Base-by-base conservation (phyloP, 1,140 invertebrate genomes). In the Neodiprion fabricii region DNA sequence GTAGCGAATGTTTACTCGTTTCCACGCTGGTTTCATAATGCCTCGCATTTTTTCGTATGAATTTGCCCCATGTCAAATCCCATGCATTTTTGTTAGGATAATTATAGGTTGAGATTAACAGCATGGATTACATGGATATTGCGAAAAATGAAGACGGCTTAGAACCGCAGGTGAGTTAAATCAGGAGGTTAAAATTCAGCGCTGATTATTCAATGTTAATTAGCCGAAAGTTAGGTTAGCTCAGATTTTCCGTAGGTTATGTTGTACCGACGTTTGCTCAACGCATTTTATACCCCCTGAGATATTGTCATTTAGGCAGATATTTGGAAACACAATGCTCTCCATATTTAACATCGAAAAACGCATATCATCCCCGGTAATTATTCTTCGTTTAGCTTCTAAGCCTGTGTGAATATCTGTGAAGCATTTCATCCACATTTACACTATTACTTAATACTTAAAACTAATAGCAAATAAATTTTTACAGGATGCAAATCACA, bases 401-500 rank as follows among this genome's bases (percentile, higher is more conserved):
- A 40, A 40, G 5, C 1, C 28, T 40, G 5, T 40, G 28, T 40
- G 28, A 40, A 40, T 40, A 40, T 5, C 5, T 40, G 28, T 40
- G 28, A 40, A 5, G 5, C 28, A 40, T 40, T 40, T 40, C 28
- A 40, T 5, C 28, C 28, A 1, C 28, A 5, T 40, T 40, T 2
- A 40, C 28, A 40, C 5, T 40, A 40, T 21, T 21, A 21, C 17
- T 21, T 21, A 21, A 21, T 40, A 40, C 28, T 40, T 5, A 40
- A 1, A 40, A 40, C 5, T 40, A 40, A 40, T 40, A 40, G 4
- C 28, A 5, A 3, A 40, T 5, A 40, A 40, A 40, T 40, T 40
- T 61, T 69, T 69, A 14, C 73, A 83, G 75, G 79, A 83, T 17
- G 40, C 78, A 7, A 66, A 67, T 48, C 72, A 67, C 12, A 75